Conservation (phyloP, 1,140 invertebrate species). For the Orchesella cincta region DNA sequence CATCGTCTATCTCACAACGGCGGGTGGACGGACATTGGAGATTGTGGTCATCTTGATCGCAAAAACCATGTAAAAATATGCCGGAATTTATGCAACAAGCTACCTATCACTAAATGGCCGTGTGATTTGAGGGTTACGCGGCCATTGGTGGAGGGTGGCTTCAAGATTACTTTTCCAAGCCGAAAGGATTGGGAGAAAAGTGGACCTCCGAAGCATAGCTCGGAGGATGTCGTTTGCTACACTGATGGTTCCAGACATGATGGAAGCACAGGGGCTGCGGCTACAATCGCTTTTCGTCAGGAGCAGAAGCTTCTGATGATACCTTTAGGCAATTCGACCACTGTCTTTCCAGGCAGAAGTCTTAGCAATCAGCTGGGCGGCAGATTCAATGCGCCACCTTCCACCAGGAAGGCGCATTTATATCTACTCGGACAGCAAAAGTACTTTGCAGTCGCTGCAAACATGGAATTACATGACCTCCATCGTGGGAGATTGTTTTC, state of each 20-base stretch:
- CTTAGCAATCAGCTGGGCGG: not conserved
- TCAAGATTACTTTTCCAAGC: not conserved
- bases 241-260: slow-evolving; percentile 10
- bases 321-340: not conserved
- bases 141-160: not conserved
- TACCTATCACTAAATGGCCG: not conserved
- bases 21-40: not conserved
- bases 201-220: too few relatives aligned
- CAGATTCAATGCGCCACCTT: not conserved
- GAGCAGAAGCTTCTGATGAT: not conserved
- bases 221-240: not conserved
- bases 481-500: not conserved
- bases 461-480: not conserved
- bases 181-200: not conserved
- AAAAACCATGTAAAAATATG: not conserved
- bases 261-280: not conserved
- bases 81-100: too few relatives aligned
- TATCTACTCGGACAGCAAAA: not conserved
- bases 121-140: not conserved
- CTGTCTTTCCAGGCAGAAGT: not conserved
- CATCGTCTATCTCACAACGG: not conserved
- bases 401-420: not conserved
- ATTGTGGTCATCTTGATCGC: not conserved
- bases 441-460: not conserved
- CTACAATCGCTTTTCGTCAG: not conserved